Evolutionary conservation across 2,797 vertebrate genomes (phyloP).

Genomic region (Tamandua tetradactyla): DNA sequence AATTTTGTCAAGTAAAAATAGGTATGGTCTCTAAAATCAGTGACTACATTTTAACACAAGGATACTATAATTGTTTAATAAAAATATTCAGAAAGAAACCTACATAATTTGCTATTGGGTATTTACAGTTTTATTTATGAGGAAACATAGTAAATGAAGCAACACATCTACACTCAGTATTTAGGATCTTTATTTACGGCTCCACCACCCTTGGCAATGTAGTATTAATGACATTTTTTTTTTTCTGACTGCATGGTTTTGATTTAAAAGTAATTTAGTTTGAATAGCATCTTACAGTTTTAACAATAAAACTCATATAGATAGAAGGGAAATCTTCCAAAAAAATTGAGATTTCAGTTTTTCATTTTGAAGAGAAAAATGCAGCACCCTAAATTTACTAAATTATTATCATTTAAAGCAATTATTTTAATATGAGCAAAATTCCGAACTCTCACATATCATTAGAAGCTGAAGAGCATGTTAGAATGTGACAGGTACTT

Average conservation of each 20-base stretch:
- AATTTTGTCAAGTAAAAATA: background rate
- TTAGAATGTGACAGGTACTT: rapidly evolving
- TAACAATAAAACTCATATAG: background rate
- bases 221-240: background rate
- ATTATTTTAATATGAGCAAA: background rate
- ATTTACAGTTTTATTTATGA: background rate
- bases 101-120: background rate
- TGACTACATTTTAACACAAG: background rate
- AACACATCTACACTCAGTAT: background rate
- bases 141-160: constrained; percentile 18
- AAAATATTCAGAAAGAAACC: background rate
- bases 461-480: background rate
- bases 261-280: constrained; percentile 44
- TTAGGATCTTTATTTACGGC: background rate
- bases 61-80: background rate
- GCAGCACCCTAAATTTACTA: background rate
- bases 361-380: background rate
- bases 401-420: constrained; percentile 21
- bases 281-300: background rate
- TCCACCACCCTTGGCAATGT: background rate
- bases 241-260: background rate
- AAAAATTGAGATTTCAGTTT: background rate
- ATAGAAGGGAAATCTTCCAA: background rate
- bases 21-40: background rate
- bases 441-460: background rate